These are phyloP conservation scores for Vicugna pacos DNA, from an alignment of 2,113 vertebrate species.

Conservation along the genomic window DNA sequence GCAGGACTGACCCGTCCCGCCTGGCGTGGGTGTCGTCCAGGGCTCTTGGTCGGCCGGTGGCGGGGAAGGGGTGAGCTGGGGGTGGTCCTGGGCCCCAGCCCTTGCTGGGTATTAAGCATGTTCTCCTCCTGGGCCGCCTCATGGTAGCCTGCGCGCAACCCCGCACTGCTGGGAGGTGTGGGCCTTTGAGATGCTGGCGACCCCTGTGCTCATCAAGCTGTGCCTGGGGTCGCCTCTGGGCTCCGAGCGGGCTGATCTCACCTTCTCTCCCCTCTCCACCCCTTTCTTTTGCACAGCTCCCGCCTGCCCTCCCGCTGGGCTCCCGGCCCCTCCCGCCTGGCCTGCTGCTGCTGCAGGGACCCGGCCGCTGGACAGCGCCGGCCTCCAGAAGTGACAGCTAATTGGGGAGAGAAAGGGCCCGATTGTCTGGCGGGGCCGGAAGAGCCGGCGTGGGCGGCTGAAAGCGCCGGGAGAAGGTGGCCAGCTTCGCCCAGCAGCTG, in stretches of 20 bases:
- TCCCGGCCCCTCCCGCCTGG: conserved; percentile 66
- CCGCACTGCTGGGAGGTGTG: not conserved
- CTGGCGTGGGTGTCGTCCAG: accelerated
- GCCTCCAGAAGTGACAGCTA: conserved; percentile 94
- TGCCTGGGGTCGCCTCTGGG: not conserved
- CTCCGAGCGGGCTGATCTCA: not conserved
- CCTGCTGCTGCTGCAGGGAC: conserved; percentile 85
- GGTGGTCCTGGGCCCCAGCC: not conserved
- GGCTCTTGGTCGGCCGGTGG: not conserved
- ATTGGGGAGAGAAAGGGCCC: conserved; percentile 93
- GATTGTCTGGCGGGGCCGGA: conserved; percentile 93
- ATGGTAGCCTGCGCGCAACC: not conserved
- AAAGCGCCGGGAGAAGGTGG: conserved; percentile 87
- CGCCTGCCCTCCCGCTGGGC: not conserved
- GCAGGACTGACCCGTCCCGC: not conserved
- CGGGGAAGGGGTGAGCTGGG: not conserved
- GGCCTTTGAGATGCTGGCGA: not conserved
- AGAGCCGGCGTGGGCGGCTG: conserved; percentile 88
- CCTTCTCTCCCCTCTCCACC: conserved; percentile 35
- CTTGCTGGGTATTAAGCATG: not conserved
- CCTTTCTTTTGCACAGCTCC: conserved; percentile 77
- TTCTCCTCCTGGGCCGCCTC: not conserved
- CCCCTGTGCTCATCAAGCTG: not conserved
- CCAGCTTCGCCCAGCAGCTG: conserved; percentile 95
- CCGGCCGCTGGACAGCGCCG: conserved; percentile 89